Base-by-base conservation (phyloP, 2,888 invertebrate species). In the Acleris holmiana region DNA sequence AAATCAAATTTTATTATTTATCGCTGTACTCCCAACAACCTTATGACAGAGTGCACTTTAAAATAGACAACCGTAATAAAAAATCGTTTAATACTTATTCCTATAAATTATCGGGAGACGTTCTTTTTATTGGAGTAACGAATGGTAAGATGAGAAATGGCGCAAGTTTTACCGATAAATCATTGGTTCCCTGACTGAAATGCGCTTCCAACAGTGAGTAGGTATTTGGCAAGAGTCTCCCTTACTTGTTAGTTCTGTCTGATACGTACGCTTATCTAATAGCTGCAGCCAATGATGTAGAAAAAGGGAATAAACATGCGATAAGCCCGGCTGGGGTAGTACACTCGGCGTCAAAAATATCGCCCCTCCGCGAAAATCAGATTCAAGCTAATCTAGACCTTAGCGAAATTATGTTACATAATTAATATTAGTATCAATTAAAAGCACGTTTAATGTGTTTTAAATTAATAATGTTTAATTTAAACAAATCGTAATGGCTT, bases 131-230 rank as follows among this genome's bases (percentile, higher is more conserved):
- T 89, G 89, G 82, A 89, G 87, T 89, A 90, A 89, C 91, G 91
- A 91, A 91, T 91, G 91, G 84, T 89, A 82, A 86, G 86, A 91
- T 91, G 91, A 92, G 83, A 89, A 89, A 92, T 90, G 91, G 90
- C 75, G 75, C 77, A 91, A 92, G 84, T 91, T 92, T 89, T 75
- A 77, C 80, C 85, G 75, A 91, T 92, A 92, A 92, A 91, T 92
- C 91, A 89, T 79, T 81, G 79, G 85, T 84, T 82, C 83, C 83
- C 80, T 80, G 77, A 78, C 79, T 76, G 78, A 80, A 83, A 84
- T 83, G 82, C 85, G 84, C 81, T 84, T 79, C 80, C 78, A 80
- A 81, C 76, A 76, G 74, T 73, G 77, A 84, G 83, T 84, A 82
- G 79, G 82, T 85, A 85, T 86, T 88, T 89, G 89, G 85, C 82